Evolutionary conservation across 2,888 invertebrate genomes (phyloP).

Genomic region (Drosophila borborema): DNA sequence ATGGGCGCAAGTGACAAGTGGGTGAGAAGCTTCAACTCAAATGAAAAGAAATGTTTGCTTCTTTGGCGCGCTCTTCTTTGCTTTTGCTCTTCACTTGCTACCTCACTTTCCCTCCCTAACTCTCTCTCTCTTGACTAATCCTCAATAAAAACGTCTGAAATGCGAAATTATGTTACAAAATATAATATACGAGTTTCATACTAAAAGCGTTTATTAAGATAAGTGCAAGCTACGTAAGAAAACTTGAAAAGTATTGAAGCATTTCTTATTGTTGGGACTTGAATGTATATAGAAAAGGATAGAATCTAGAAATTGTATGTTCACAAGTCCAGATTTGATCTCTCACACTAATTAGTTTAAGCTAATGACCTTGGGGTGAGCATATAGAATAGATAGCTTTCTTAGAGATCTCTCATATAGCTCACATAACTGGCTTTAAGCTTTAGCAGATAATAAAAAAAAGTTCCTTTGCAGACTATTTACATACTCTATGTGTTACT

Average conservation of each 20-base stretch:
- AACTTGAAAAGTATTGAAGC: background rate
- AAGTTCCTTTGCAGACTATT: too few species aligned
- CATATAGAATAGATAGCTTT: background rate
- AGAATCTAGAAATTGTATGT: background rate
- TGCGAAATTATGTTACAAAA: constrained; percentile 2
- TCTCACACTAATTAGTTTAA: background rate
- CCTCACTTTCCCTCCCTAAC: background rate
- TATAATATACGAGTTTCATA: background rate
- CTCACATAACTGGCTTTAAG: background rate
- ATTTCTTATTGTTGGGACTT: background rate
- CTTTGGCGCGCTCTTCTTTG: constrained; percentile 14
- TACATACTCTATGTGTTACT: too few species aligned
- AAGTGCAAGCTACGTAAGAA: background rate
- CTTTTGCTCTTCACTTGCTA: background rate
- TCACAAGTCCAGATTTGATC: background rate
- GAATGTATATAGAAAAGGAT: too few species aligned
- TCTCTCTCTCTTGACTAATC: constrained; percentile 32
- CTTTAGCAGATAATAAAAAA: too few species aligned
- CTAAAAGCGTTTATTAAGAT: background rate
- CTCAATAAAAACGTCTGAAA: constrained; percentile 16
- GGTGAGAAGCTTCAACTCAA: constrained; percentile 30
- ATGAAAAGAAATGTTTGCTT: constrained; percentile 50
- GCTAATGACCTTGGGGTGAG: background rate
- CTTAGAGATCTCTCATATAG: too few species aligned
- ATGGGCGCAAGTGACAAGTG: constrained; percentile 39